A percentile compares a stretch with the other conserved stretches of the same genome.
phyloP scores from a whole-genome alignment of 2,888 invertebrate species.

The Papilio demoleus region DNA sequence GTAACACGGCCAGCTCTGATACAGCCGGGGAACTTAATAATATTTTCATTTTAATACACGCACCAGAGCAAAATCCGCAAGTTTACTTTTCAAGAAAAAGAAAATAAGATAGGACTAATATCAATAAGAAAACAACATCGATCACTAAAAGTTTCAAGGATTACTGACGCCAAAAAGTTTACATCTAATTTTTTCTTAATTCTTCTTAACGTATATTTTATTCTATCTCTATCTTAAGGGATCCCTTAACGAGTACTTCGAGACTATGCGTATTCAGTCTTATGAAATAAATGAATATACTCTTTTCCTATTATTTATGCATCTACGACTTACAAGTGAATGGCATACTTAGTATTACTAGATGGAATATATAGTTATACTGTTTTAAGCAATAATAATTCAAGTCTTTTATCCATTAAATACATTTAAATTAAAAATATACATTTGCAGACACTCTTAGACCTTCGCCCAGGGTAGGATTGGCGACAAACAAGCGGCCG shows the following conservation, averaged over 20 bases:
- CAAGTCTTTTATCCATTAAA: too few relatives aligned
- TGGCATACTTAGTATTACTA: neutral
- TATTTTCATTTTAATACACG: slow-evolving; percentile 2
- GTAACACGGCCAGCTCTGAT: neutral
- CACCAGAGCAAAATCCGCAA: neutral
- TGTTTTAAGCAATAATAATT: neutral
- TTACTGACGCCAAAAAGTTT: neutral
- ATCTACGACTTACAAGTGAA: too few relatives aligned
- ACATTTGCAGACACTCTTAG: too few relatives aligned
- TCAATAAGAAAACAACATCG: neutral
- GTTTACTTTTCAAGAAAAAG: neutral
- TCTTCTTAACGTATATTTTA: neutral
- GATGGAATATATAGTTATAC: neutral
- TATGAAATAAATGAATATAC: neutral
- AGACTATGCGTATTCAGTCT: neutral
- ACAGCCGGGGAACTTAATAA: too few relatives aligned
- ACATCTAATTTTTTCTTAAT: neutral
- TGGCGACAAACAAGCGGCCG: too few relatives aligned
- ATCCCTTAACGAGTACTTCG: neutral
- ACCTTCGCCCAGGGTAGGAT: too few relatives aligned
- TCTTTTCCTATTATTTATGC: too few relatives aligned
- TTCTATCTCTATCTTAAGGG: neutral
- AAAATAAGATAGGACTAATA: neutral
- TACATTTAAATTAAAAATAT: too few relatives aligned
- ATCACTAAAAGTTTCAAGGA: neutral